Evolutionary conservation across 1,140 invertebrate genomes (phyloP).

Genomic region (Saxidomus purpurata): DNA sequence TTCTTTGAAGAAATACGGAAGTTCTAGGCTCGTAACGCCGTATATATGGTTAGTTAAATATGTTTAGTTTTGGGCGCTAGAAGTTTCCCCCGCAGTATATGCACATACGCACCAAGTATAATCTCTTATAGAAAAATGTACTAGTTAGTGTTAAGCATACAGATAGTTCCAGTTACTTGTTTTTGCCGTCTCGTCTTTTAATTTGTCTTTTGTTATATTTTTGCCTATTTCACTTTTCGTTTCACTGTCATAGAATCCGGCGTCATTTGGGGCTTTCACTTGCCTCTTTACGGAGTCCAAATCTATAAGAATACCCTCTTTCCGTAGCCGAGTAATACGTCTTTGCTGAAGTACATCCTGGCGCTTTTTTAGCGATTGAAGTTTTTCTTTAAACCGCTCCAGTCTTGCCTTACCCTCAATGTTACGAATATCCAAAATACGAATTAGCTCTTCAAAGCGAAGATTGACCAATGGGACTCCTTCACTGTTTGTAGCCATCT

Average conservation of each 20-base stretch:
- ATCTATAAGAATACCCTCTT: slow-evolving; percentile 47
- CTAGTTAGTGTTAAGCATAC: too few relatives aligned
- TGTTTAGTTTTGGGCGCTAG: too few relatives aligned
- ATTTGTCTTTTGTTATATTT: neutral
- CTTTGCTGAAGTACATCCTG: slow-evolving; percentile 31
- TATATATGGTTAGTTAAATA: too few relatives aligned
- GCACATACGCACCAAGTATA: too few relatives aligned
- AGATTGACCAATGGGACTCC: slow-evolving; percentile 1
- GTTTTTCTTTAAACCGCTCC: slow-evolving; percentile 36
- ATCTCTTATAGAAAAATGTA: too few relatives aligned
- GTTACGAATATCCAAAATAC: slow-evolving; percentile 31
- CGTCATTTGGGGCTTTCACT: neutral
- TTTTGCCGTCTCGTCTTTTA: too few relatives aligned
- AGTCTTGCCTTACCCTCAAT: neutral
- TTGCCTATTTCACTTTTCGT: neutral
- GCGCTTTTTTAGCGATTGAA: slow-evolving; percentile 1
- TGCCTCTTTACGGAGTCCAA: neutral
- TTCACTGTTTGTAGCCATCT: slow-evolving; percentile 14
- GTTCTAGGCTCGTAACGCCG: too few relatives aligned
- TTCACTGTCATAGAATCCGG: neutral
- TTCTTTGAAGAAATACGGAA: too few relatives aligned
- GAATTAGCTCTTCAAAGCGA: slow-evolving; percentile 5
- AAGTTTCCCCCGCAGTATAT: too few relatives aligned
- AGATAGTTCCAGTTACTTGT: too few relatives aligned
- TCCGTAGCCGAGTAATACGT: neutral